Conservation (phyloP, 37 sponge, comb jelly and placozoan species). For the Theonella swinhoei region DNA sequence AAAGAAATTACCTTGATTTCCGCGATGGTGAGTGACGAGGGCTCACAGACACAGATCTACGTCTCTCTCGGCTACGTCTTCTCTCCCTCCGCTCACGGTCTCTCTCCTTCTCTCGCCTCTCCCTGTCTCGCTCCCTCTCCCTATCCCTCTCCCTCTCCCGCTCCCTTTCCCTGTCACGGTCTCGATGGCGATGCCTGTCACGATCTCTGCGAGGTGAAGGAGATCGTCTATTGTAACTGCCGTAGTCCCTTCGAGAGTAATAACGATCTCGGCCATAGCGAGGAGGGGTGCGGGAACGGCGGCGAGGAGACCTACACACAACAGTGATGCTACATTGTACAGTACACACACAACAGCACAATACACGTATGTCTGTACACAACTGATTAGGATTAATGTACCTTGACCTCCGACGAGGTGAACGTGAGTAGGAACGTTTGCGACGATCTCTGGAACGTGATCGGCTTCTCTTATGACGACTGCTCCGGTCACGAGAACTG, state of each 20-base stretch:
- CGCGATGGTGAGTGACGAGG: background rate
- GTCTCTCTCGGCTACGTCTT: background rate
- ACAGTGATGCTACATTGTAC: too few relatives aligned
- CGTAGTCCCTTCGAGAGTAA: background rate
- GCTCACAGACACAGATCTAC: constrained; percentile 20
- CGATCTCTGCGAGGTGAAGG: background rate
- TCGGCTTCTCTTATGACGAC: constrained; percentile 15
- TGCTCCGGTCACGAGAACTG: constrained; percentile 29
- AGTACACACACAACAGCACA: background rate
- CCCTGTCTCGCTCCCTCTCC: constrained; percentile 12
- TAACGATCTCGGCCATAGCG: background rate
- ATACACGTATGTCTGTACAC: too few relatives aligned
- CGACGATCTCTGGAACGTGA: constrained; percentile 24
- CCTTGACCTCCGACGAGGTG: constrained; percentile 20
- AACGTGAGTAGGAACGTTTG: constrained; percentile 19
- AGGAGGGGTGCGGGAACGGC: background rate
- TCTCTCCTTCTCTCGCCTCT: background rate
- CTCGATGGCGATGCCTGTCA: background rate
- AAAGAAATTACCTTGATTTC: constrained; percentile 3
- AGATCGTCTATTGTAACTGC: background rate
- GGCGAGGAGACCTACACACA: background rate
- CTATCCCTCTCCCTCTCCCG: background rate
- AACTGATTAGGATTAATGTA: too few relatives aligned
- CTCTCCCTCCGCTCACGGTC: background rate
- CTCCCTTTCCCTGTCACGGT: background rate